These are phyloP conservation scores for Drosophila nigricruria DNA, from an alignment of 2,888 invertebrate genomes.

Conservation along the genomic window DNA sequence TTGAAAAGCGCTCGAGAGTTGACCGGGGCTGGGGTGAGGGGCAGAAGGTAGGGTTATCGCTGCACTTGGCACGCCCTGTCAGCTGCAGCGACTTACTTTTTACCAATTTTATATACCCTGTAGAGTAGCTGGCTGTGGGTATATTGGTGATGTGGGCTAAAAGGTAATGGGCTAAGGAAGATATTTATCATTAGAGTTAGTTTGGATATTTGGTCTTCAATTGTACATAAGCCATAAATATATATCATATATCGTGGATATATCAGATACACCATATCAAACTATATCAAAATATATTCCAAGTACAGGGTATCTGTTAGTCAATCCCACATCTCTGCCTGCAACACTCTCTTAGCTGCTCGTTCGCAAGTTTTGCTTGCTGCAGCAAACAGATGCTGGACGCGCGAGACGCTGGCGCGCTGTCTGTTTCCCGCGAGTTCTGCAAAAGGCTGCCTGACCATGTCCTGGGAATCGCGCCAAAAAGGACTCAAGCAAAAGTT, in stretches of 20 bases:
- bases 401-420: conserved; percentile 31
- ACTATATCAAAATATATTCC: not conserved
- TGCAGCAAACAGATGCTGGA: conserved; percentile 20
- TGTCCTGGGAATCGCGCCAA: conserved; percentile 37
- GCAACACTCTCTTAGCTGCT: not conserved
- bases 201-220: too few species aligned
- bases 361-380: conserved; percentile 37
- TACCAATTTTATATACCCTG: conserved; percentile 44
- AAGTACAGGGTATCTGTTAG: not conserved
- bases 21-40: conserved; percentile 2
- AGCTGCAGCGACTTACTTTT: conserved; percentile 61
- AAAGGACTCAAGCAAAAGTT: conserved; percentile 57
- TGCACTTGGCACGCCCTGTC: conserved; percentile 60
- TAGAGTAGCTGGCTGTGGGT: not conserved
- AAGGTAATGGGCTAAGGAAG: not conserved
- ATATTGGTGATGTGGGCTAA: not conserved
- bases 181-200: not conserved
- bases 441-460: conserved; percentile 44
- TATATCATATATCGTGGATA: too few species aligned
- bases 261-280: too few species aligned
- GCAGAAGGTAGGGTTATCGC: conserved; percentile 5
- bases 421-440: conserved; percentile 60
- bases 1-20: not conserved
- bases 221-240: too few species aligned
- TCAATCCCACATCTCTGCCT: not conserved